These are phyloP conservation scores for Pterostichus madidus DNA, from an alignment of 2,888 invertebrate species.

Conservation along the genomic window DNA sequence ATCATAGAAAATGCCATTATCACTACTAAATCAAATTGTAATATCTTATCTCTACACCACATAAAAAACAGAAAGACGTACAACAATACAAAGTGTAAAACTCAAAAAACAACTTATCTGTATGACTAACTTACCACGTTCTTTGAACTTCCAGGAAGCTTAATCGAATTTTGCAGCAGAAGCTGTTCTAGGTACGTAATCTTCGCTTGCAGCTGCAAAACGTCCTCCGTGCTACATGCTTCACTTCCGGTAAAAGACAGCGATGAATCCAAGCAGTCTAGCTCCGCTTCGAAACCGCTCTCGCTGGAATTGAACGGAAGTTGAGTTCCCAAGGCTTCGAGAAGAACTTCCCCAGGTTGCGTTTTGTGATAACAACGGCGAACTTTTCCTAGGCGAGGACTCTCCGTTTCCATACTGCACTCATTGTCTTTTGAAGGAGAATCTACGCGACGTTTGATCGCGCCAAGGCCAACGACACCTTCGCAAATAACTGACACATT, in stretches of 20 bases:
- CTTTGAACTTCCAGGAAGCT: slow-evolving; percentile 70
- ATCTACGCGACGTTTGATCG: slow-evolving; percentile 80
- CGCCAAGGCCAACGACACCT: slow-evolving; percentile 73
- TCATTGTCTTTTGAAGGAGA: slow-evolving; percentile 78
- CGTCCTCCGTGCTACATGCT: slow-evolving; percentile 69
- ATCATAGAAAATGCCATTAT: slow-evolving; percentile 52
- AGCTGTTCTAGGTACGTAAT: slow-evolving; percentile 75
- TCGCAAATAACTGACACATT: slow-evolving; percentile 66
- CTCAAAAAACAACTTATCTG: slow-evolving; percentile 14
- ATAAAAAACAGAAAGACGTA: slow-evolving; percentile 53
- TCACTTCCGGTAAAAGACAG: slow-evolving; percentile 72
- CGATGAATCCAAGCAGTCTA: slow-evolving; percentile 74
- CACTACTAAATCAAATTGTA: slow-evolving; percentile 51
- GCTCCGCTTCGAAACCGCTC: slow-evolving; percentile 76
- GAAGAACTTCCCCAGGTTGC: slow-evolving; percentile 72
- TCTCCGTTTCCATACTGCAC: slow-evolving; percentile 76
- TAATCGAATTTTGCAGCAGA: slow-evolving; percentile 74
- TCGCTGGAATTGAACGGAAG: slow-evolving; percentile 74
- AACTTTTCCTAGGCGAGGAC: slow-evolving; percentile 81
- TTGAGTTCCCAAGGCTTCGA: slow-evolving; percentile 76
- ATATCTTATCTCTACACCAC: slow-evolving; percentile 62
- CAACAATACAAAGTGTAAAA: slow-evolving; percentile 48
- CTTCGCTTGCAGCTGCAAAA: slow-evolving; percentile 74
- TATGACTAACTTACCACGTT: slow-evolving; percentile 58
- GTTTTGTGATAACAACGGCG: slow-evolving; percentile 79